Evolutionary conservation across 2,113 vertebrate genomes (phyloP), one percentile per base, ranked within the genome.

Genomic region (Balaenoptera acutorostrata): DNA sequence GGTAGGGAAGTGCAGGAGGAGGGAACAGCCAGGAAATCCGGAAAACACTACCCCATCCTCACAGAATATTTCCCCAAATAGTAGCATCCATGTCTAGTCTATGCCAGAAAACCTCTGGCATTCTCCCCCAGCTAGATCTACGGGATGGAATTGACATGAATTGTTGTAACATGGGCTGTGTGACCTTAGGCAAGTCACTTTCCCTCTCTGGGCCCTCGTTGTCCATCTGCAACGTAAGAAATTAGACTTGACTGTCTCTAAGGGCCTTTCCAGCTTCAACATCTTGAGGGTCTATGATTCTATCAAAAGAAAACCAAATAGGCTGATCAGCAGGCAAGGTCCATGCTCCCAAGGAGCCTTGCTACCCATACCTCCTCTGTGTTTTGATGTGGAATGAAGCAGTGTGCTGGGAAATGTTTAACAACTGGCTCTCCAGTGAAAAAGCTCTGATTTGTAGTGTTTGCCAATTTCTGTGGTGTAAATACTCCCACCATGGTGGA

Each of bases 11-110:
- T 72, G 83, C 81, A 74, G 82, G 91, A 94, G 93, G 86, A 95
- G 90, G 92, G 84, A 97, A 93, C 80, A 97, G 95, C 97, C 95
- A 98, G 98, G 98, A 97, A 97, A 98, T 97, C 93, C 96, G 94
- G 97, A 97, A 97, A 97, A 97, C 92, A 97, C 96, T 95, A 97
- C 89, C 97, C 97, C 90, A 72, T 95, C 94, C 84, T 96, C 95
- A 97, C 61, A 68, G 92, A 86, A 95, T 64, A 90, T 55, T 49
- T 95, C 97, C 93, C 93, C 83, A 98, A 96, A 97, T 97, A 97
- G 95, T 90, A 96, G 69, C 92, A 33, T 55, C 83, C 33, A 44
- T 84, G 78, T 97, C 96, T 96, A 89, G 90, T 95, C 74, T 61
- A 18, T 33, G 80, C 92, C 96, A 96, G 89, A 83, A 95, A 97